A percentile compares a stretch with the other conserved stretches of the same genome.
Conservation (phyloP, 64 coral and sea anemone species). For the Acropora yongei region DNA sequence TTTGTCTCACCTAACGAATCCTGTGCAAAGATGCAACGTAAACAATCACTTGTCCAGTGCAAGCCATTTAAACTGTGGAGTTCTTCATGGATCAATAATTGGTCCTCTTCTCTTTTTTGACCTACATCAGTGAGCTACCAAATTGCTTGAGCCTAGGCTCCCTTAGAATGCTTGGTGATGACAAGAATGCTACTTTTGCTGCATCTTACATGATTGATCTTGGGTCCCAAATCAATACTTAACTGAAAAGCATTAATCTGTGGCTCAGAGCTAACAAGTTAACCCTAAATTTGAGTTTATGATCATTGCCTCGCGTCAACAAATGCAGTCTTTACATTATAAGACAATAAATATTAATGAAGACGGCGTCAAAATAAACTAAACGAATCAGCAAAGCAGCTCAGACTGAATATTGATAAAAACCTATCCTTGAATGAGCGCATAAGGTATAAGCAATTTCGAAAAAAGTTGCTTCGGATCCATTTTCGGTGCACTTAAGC, state of each 20-base stretch:
- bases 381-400: conserved; percentile 10
- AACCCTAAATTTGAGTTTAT: not conserved
- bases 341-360: not conserved
- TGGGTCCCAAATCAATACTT: not conserved
- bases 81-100: too few relatives aligned
- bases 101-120: too few relatives aligned
- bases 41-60: too few relatives aligned
- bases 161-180: conserved; percentile 18
- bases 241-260: not conserved
- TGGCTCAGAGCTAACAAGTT: not conserved
- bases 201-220: not conserved
- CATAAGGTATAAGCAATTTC: not conserved
- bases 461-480: not conserved
- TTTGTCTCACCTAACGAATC: too few relatives aligned
- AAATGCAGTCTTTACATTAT: not conserved
- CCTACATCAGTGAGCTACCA: not conserved
- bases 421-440: not conserved
- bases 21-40: too few relatives aligned
- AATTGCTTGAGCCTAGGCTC: not conserved
- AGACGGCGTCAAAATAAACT: not conserved
- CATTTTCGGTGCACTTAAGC: conserved; percentile 42
- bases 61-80: too few relatives aligned
- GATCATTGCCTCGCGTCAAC: not conserved
- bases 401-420: conserved; percentile 23
- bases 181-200: conserved; percentile 8